Evolutionary conservation across 2,113 vertebrate species (phyloP).

Genomic region (Centropus unirufus): DNA sequence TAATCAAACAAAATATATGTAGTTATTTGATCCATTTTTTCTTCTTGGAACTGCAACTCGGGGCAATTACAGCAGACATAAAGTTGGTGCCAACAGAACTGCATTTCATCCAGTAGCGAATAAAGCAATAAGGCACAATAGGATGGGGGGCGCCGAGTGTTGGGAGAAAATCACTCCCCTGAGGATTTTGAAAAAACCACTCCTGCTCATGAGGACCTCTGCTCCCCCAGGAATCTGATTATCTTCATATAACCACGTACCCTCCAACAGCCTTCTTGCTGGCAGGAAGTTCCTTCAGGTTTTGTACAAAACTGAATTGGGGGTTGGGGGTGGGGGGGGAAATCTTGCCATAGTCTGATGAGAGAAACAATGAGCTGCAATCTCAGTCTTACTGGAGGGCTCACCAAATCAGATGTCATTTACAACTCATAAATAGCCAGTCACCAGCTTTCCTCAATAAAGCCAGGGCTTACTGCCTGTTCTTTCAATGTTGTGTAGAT

Average conservation of each 20-base stretch:
- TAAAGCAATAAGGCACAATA: conserved; percentile 71
- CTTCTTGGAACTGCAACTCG: conserved; percentile 63
- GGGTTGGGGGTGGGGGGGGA: background rate
- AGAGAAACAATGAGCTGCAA: background rate
- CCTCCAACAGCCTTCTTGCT: background rate
- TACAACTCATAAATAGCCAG: background rate
- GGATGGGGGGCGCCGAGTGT: conserved; percentile 21
- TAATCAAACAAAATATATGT: conserved; percentile 80
- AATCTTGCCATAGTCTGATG: conserved; percentile 5
- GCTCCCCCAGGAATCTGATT: conserved; percentile 57
- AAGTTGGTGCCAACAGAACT: conserved; percentile 74
- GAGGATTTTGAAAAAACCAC: conserved; percentile 17
- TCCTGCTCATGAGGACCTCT: conserved; percentile 39
- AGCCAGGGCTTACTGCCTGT: background rate
- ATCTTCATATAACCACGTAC: conserved; percentile 23
- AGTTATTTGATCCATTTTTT: conserved; percentile 74
- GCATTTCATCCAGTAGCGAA: conserved; percentile 71
- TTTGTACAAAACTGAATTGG: conserved; percentile 31
- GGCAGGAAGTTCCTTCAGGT: conserved; percentile 29
- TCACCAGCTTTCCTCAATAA: background rate
- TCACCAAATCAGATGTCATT: background rate
- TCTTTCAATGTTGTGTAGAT: background rate
- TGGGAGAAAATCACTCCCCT: conserved; percentile 63
- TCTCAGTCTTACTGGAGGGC: background rate
- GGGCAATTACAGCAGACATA: conserved; percentile 72